Evolutionary conservation across 2,113 vertebrate species (phyloP), one percentile per base, ranked within the genome.

Genomic region (Psilopogon haemacephalus): DNA sequence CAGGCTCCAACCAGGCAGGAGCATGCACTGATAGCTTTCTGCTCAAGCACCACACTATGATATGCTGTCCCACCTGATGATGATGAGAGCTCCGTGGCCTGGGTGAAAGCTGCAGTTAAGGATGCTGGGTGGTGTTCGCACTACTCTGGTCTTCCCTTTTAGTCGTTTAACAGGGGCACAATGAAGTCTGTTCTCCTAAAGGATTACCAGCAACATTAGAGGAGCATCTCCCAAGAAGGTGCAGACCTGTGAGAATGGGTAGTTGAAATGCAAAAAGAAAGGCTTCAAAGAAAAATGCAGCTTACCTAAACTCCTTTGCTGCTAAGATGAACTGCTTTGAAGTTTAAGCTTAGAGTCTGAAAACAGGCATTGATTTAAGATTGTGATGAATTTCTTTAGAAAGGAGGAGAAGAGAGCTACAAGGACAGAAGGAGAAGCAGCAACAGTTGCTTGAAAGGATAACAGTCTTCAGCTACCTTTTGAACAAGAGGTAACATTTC

Each of bases 1-100:
- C 17, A 14, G 3, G 1, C 10, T 30, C 30, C 1, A 0, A 30
- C 20, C 4, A 1, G 8, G n/a, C 35, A 15, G 21, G n/a, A 55
- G 2, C 17, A 37, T 10, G 9, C 19, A 6, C 9, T 35, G 32
- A 21, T 3, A 17, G 5, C 5, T 63, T 6, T 35, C 50, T 78
- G 15, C 9, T 48, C n/a, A 50, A 30, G 28, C 26, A 33, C 20
- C 20, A 6, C 2, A 4, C 14, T 0, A 1, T 48, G 26, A 14
- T 67, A 6, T n/a, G 21, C 28, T 11, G 7, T 28, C 23, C 15
- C 19, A 16, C 16, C 33, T 55, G 32, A 24, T 8, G 13, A 56
- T 9, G 9, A 6, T 11, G 14, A 16, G 14, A 58, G 11, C 32
- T 74, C 71, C 18, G 2, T 26, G 62, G 8, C 5, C 26, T 72